Percentiles rank a stretch among this genome's conserved stretches.
Evolutionary conservation across 2,113 vertebrate species (phyloP).

Genomic region (Sylvietta virens): DNA sequence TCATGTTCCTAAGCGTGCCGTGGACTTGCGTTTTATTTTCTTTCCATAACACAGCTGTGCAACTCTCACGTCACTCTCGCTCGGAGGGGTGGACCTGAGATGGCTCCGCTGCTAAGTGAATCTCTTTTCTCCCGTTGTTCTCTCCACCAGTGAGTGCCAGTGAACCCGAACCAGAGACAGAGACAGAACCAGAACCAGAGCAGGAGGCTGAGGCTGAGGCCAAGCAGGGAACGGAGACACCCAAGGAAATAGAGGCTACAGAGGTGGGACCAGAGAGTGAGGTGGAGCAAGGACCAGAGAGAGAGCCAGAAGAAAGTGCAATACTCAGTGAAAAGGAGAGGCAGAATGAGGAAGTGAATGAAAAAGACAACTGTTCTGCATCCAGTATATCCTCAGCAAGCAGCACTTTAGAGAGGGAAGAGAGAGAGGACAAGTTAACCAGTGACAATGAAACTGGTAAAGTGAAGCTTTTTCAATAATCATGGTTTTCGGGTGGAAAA

Average conservation of each 20-base stretch:
- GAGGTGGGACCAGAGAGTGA: slow-evolving; percentile 67
- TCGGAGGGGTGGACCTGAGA: neutral
- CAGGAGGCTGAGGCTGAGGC: slow-evolving; percentile 59
- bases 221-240: slow-evolving; percentile 59
- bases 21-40: neutral
- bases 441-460: slow-evolving; percentile 85
- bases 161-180: slow-evolving; percentile 67
- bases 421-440: slow-evolving; percentile 86
- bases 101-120: slow-evolving; percentile 10
- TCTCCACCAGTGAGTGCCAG: slow-evolving; percentile 72
- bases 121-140: slow-evolving; percentile 65
- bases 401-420: slow-evolving; percentile 96
- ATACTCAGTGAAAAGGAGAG: slow-evolving; percentile 94
- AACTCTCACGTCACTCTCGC: neutral
- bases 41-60: neutral
- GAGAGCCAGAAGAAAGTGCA: slow-evolving; percentile 80
- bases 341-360: slow-evolving; percentile 95
- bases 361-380: slow-evolving; percentile 97
- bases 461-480: slow-evolving; percentile 35
- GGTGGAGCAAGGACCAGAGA: slow-evolving; percentile 74
- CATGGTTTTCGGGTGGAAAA: slow-evolving; percentile 1
- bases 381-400: slow-evolving; percentile 97
- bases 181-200: slow-evolving; percentile 57
- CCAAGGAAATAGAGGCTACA: slow-evolving; percentile 56
- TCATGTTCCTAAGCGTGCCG: neutral